Percentiles rank a stretch among this genome's conserved stretches.
phyloP scores from a whole-genome alignment of 2,888 invertebrate species.

The Caenorhabditis angaria region DNA sequence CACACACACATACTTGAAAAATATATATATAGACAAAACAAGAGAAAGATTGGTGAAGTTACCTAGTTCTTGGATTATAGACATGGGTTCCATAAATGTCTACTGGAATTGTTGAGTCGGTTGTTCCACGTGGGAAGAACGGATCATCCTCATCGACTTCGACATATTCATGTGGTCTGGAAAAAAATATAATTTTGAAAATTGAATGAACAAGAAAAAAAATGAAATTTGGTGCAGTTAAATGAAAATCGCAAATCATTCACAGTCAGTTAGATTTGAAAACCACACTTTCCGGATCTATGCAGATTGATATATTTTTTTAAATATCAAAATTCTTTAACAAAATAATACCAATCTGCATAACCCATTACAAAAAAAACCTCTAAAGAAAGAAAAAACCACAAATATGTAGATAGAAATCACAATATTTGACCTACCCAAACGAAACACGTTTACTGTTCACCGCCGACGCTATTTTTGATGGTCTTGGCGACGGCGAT shows the following conservation, averaged over 20 bases:
- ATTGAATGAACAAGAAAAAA: constrained; percentile 1
- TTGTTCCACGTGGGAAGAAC: constrained; percentile 65
- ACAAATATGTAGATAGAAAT: constrained; percentile 9
- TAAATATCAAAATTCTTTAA: too few relatives aligned
- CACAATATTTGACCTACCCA: constrained; percentile 45
- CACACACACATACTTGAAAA: neutral
- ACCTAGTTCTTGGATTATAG: constrained; percentile 70
- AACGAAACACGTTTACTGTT: constrained; percentile 45
- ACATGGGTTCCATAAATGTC: constrained; percentile 72
- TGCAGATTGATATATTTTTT: too few relatives aligned
- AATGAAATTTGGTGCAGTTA: constrained; percentile 6
- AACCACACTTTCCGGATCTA: neutral
- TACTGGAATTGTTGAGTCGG: constrained; percentile 66
- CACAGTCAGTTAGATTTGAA: constrained; percentile 1
- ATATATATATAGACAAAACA: neutral
- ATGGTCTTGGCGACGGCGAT: constrained; percentile 20
- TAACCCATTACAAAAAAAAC: too few relatives aligned
- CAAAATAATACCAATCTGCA: too few relatives aligned
- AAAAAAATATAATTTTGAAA: constrained; percentile 8
- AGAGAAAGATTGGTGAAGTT: too few relatives aligned
- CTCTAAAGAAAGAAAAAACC: constrained; percentile 5
- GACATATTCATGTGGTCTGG: constrained; percentile 66
- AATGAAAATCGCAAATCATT: neutral
- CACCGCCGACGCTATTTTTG: constrained; percentile 26
- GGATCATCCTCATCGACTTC: constrained; percentile 72